phyloP scores from a whole-genome alignment of 2,797 vertebrate species.

The Danio jaintianensis region DNA sequence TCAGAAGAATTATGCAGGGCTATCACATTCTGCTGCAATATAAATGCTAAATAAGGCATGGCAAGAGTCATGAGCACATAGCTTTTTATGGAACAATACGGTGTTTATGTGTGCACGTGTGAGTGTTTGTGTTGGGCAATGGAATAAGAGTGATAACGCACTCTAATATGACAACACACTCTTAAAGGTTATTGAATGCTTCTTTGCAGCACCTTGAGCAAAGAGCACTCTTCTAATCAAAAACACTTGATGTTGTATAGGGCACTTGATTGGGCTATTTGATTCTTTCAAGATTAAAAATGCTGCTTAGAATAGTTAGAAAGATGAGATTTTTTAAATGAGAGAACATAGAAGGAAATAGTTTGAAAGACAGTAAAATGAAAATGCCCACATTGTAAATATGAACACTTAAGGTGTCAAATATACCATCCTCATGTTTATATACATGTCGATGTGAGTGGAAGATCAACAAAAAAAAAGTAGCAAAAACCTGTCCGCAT shows the following conservation, averaged over 20 bases:
- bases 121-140: neutral
- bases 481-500: too few relatives aligned
- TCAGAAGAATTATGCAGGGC: slow-evolving; percentile 33
- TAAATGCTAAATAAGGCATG: slow-evolving; percentile 54
- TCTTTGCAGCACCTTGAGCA: neutral
- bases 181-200: neutral
- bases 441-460: too few relatives aligned
- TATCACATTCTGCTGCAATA: slow-evolving; percentile 42
- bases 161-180: slow-evolving; percentile 2
- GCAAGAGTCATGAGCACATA: slow-evolving; percentile 13
- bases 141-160: neutral
- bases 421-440: too few relatives aligned
- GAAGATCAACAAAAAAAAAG: too few relatives aligned
- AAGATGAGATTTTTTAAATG: too few relatives aligned
- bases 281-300: neutral
- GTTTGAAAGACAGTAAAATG: too few relatives aligned
- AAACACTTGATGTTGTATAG: neutral
- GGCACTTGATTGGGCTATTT: neutral
- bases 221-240: slow-evolving; percentile 10
- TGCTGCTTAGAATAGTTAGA: neutral
- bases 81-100: slow-evolving; percentile 26
- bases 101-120: slow-evolving; percentile 1
- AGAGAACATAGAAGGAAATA: too few relatives aligned
- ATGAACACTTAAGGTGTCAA: too few relatives aligned
- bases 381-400: too few relatives aligned